Percentiles rank a stretch among this genome's conserved stretches.
Evolutionary conservation across 2,888 invertebrate species (phyloP).

Genomic region (Epirrhoe alternata): DNA sequence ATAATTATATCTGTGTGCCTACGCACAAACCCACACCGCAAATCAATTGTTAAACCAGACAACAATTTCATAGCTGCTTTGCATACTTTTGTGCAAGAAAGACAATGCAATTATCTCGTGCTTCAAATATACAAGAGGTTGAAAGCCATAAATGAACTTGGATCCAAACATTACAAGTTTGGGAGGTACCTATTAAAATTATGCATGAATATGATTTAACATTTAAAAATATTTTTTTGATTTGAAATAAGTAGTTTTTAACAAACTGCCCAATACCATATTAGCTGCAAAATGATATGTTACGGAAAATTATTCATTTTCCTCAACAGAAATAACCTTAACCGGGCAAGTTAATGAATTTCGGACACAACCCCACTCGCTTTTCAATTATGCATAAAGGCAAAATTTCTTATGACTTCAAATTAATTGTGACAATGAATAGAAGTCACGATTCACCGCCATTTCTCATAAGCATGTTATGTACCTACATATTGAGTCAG

Average conservation of each 20-base stretch:
- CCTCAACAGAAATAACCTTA: not conserved
- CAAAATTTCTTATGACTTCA: not conserved
- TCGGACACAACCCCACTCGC: no score
- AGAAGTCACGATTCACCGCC: not conserved
- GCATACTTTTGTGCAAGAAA: slow-evolving; percentile 10
- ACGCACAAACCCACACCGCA: not conserved
- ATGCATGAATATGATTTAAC: not conserved
- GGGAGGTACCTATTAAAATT: not conserved
- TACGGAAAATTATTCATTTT: no score
- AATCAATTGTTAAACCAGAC: slow-evolving; percentile 4
- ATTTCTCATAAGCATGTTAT: not conserved
- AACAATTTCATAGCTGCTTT: slow-evolving; percentile 5
- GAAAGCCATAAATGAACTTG: not conserved
- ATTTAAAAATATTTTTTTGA: no score
- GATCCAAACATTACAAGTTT: not conserved
- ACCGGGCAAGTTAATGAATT: not conserved
- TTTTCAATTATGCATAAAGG: no score
- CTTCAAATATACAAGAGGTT: slow-evolving; percentile 11
- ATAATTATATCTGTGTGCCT: not conserved
- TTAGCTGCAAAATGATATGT: not conserved
- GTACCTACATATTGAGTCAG: not conserved
- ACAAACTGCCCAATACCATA: not conserved
- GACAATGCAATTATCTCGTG: slow-evolving; percentile 17
- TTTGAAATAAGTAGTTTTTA: no score
- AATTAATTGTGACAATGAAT: not conserved